phyloP scores from a whole-genome alignment of 2,113 vertebrate genomes.

The Azemiops feae region DNA sequence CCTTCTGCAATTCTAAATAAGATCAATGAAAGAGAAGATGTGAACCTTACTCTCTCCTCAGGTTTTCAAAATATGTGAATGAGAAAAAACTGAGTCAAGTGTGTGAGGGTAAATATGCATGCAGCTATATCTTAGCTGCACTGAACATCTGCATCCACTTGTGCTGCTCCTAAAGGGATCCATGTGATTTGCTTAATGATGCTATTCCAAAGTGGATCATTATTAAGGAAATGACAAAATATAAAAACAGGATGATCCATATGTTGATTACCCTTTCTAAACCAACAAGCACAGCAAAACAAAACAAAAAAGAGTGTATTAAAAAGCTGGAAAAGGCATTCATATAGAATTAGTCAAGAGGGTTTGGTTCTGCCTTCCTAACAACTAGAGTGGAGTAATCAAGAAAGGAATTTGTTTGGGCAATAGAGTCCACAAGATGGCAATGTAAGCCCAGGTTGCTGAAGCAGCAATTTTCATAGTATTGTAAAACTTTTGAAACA shows the following conservation, averaged over 20 bases:
- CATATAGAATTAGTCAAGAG: neutral
- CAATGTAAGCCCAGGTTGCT: neutral
- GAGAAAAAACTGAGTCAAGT: neutral
- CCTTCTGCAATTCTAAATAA: neutral
- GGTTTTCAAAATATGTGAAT: neutral
- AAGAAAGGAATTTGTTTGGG: neutral
- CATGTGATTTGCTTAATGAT: neutral
- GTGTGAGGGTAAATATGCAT: neutral
- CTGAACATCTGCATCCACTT: neutral
- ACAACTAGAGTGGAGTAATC: neutral
- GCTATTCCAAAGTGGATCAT: neutral
- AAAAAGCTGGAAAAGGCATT: neutral
- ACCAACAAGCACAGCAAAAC: neutral
- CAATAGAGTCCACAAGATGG: slow-evolving; percentile 8
- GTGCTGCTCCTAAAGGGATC: neutral
- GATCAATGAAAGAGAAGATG: neutral
- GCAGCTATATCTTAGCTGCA: neutral
- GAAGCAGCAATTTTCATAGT: neutral
- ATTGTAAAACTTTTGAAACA: neutral
- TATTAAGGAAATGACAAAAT: neutral
- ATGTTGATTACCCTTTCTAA: neutral
- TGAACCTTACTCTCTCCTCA: neutral
- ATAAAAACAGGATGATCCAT: neutral
- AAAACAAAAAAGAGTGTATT: neutral
- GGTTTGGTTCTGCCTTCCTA: neutral